Base-by-base conservation (phyloP, 2,797 vertebrate species). In the Megalops cyprinoides region DNA sequence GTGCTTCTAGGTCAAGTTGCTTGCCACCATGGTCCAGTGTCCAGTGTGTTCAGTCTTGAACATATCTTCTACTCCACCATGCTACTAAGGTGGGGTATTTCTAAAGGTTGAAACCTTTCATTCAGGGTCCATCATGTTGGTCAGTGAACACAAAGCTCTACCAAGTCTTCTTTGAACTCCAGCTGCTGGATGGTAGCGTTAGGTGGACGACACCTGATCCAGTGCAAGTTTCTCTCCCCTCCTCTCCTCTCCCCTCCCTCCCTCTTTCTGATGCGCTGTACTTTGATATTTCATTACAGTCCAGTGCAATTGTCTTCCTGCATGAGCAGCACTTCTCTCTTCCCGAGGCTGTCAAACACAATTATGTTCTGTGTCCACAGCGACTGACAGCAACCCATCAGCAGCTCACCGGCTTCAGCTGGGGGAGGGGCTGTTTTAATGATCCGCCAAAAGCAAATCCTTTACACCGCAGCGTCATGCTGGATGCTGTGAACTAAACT, bases 251-350 rank as follows among this genome's bases (percentile, higher is more conserved):
- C 49, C 69, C 67, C 73, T 28, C 69, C 28, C 55, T 55, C 77
- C 62, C 42, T 60, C 55, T 34, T 58, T 37, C 34, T 46, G 39
- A 55, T 53, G 55, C 25, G 15, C 23, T 65, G 58, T 49, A 69
- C 73, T 79, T 82, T 81, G 80, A 82, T 82, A 85, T 86, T 87
- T 86, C 79, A 87, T 85, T 86, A 82, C 77, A 65, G 48, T 82
- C 82, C 77, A 3, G 48, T 42, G 15, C 51, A 80, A 75, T 31
- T 77, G 28, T 74, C 75, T 76, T 82, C 82, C 82, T 37, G 7
- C n/a, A 82, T 81, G 77, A 81, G 80, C 75, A 60, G 15, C 81
- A 80, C 85, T 58, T 86, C 79, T 83, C 81, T 84, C 79, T 73
- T 81, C 74, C 80, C 56, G 48, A 77, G 81, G 74, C 86, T 84